Percentiles rank a stretch among this genome's conserved stretches.
Conservation (phyloP, 2,888 invertebrate genomes). For the Leptinotarsa tumamoca region DNA sequence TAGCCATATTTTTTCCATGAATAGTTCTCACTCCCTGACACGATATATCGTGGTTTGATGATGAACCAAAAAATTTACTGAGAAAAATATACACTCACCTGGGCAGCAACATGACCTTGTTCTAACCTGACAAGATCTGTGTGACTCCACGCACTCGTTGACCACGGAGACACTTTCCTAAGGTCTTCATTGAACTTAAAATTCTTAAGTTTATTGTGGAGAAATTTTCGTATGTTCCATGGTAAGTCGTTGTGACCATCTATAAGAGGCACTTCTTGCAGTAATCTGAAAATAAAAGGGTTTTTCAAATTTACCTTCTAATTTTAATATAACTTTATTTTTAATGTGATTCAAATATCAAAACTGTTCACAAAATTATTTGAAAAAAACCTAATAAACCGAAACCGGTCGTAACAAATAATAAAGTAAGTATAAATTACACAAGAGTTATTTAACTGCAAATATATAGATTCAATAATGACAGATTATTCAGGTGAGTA, state of each 20-base stretch:
- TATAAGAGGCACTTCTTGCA: conserved; percentile 81
- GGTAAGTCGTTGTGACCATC: conserved; percentile 93
- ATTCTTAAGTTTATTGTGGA: conserved; percentile 88
- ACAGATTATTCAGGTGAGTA: too few species aligned
- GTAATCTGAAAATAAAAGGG: conserved; percentile 31
- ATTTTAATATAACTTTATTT: not conserved
- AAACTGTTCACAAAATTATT: too few species aligned
- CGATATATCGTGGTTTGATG: too few species aligned
- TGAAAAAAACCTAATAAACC: too few species aligned
- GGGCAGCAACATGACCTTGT: conserved; percentile 81
- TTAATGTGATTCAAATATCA: too few species aligned
- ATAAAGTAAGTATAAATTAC: too few species aligned
- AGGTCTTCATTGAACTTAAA: conserved; percentile 81
- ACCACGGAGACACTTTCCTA: conserved; percentile 78
- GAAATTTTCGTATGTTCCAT: conserved; percentile 91
- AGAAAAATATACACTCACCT: conserved; percentile 69
- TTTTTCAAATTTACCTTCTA: not conserved
- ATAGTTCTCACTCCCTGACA: too few species aligned
- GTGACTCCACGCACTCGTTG: conserved; percentile 80
- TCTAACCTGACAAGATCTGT: conserved; percentile 81
- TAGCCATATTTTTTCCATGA: too few species aligned
- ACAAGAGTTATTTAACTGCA: too few species aligned
- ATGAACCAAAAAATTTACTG: not conserved
- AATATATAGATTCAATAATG: too few species aligned
- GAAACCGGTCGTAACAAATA: too few species aligned